Conservation (phyloP, 2,888 invertebrate genomes). For the Drosophila neonasuta region DNA sequence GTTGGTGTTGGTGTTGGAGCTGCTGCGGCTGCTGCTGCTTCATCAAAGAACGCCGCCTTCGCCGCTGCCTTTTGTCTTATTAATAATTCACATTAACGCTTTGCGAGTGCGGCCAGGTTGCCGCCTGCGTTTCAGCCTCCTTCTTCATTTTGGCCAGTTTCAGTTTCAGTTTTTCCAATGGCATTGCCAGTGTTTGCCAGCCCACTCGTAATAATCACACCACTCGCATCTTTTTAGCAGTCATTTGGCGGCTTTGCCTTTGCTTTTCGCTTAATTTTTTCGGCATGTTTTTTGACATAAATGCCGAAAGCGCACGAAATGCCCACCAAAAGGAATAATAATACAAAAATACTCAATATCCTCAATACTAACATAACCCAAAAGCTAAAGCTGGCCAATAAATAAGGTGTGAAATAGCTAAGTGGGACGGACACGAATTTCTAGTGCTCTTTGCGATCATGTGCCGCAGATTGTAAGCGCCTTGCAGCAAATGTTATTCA, state of each 20-base stretch:
- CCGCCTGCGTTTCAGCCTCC: conserved; percentile 55
- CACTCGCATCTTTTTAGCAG: conserved; percentile 47
- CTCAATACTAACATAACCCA: conserved; percentile 7
- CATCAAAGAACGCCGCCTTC: conserved; percentile 72
- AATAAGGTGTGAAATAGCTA: conserved; percentile 81
- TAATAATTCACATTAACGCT: conserved; percentile 83
- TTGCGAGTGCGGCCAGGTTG: conserved; percentile 74
- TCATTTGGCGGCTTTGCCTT: conserved; percentile 18
- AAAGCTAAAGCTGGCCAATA: conserved; percentile 67
- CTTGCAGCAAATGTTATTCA: conserved; percentile 15
- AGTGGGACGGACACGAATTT: conserved; percentile 55
- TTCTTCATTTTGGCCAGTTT: conserved; percentile 14
- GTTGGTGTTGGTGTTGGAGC: conserved; percentile 3
- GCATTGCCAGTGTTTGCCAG: conserved; percentile 57
- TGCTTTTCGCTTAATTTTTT: conserved; percentile 43
- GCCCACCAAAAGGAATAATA: conserved; percentile 32
- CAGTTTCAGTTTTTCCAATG: conserved; percentile 15
- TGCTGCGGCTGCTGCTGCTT: neutral
- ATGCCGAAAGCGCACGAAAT: conserved; percentile 76
- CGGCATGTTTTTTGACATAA: conserved; percentile 63
- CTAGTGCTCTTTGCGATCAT: conserved; percentile 31
- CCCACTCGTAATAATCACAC: conserved; percentile 64
- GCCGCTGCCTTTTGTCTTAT: conserved; percentile 81
- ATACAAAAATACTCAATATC: conserved; percentile 15
- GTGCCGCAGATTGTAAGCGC: conserved; percentile 28